phyloP scores from a whole-genome alignment of 2,888 invertebrate species.

The Spodoptera exigua region DNA sequence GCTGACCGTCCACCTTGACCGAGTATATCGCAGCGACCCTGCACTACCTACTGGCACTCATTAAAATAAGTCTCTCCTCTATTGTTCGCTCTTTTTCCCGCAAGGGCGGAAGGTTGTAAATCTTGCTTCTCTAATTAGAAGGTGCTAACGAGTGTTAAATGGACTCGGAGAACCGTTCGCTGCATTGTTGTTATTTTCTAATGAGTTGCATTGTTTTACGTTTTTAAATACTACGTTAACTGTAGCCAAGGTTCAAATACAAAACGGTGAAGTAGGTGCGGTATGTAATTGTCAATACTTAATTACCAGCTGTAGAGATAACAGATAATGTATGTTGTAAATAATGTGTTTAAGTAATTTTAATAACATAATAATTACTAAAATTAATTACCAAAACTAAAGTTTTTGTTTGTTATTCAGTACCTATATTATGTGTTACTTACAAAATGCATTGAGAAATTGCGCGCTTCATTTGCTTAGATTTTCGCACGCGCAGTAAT shows the following conservation, averaged over 20 bases:
- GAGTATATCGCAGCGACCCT: slow-evolving; percentile 66
- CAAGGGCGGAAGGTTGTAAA: slow-evolving; percentile 69
- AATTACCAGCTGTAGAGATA: neutral
- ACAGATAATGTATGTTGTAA: slow-evolving; percentile 1
- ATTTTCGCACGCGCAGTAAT: slow-evolving; percentile 17
- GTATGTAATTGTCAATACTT: no score
- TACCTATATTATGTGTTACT: no score
- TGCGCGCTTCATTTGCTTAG: slow-evolving; percentile 7
- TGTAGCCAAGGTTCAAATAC: slow-evolving; percentile 21
- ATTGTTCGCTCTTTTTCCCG: slow-evolving; percentile 69
- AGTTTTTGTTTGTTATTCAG: no score
- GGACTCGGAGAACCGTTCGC: slow-evolving; percentile 51
- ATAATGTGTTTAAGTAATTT: no score
- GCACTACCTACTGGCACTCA: slow-evolving; percentile 65
- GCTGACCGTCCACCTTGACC: slow-evolving; percentile 72
- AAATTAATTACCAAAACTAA: no score
- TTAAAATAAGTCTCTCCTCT: slow-evolving; percentile 66
- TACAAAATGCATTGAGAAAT: neutral
- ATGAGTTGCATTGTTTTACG: slow-evolving; percentile 64
- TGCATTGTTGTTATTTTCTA: slow-evolving; percentile 73
- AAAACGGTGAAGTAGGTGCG: neutral
- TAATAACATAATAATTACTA: no score
- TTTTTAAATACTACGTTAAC: slow-evolving; percentile 40
- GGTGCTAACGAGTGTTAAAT: slow-evolving; percentile 61
- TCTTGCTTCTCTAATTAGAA: slow-evolving; percentile 70